Conservation (phyloP, 1,140 invertebrate species). For the Drosophila setifemur region DNA sequence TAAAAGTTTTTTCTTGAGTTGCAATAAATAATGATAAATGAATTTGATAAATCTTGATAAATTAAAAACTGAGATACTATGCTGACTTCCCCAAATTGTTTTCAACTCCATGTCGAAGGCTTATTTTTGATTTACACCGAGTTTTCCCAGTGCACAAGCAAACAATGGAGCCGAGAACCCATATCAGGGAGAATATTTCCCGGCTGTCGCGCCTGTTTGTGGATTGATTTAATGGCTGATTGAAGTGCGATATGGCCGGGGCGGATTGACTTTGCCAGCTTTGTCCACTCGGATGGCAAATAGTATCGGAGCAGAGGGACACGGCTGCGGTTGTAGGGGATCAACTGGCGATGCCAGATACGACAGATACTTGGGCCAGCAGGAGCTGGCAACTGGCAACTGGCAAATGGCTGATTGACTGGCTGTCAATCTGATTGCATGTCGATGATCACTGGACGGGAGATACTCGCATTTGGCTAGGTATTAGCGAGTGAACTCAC, state of each 20-base stretch:
- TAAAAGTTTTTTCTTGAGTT: no score
- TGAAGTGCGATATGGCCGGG: slow-evolving; percentile 27
- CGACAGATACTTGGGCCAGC: background rate
- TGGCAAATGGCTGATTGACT: background rate
- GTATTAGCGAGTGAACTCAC: slow-evolving; percentile 12
- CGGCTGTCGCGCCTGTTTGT: slow-evolving; percentile 42
- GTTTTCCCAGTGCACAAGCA: slow-evolving; percentile 2
- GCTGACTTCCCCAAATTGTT: no score
- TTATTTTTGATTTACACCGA: no score
- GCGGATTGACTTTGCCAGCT: slow-evolving; percentile 23
- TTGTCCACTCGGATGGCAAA: slow-evolving; percentile 48
- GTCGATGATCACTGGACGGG: background rate
- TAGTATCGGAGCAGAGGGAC: slow-evolving; percentile 32
- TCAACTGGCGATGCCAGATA: slow-evolving; percentile 3
- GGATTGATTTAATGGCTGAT: slow-evolving; percentile 48
- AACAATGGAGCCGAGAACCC: background rate
- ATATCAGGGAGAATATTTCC: slow-evolving; percentile 29
- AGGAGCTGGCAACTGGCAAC: no score
- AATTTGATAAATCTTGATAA: no score
- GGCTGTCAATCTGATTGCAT: slow-evolving; percentile 4
- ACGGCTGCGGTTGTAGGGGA: background rate
- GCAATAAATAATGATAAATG: no score
- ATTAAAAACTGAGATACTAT: no score
- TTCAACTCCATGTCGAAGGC: no score
- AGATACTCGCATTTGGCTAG: slow-evolving; percentile 1